These are phyloP conservation scores for Meganola albula DNA, from an alignment of 2,888 invertebrate genomes.

Conservation along the genomic window DNA sequence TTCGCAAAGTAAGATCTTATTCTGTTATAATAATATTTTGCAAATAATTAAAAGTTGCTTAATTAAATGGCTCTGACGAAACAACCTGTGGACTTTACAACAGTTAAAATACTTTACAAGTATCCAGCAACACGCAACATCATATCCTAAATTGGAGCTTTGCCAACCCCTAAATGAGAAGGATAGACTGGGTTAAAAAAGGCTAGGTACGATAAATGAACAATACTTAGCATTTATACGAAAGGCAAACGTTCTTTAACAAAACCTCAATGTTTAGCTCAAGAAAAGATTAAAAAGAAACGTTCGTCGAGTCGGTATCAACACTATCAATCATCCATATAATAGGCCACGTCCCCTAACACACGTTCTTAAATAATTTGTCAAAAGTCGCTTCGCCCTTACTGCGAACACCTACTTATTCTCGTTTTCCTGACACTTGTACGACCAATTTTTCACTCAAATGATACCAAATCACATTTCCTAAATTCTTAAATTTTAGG, in stretches of 20 bases:
- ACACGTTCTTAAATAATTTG: conserved; percentile 77
- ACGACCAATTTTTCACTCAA: conserved; percentile 37
- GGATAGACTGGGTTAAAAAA: too few species aligned
- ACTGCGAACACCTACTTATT: conserved; percentile 45
- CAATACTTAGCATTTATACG: conserved; percentile 21
- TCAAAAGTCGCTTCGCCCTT: conserved; percentile 62
- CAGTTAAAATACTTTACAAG: neutral
- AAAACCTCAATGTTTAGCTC: conserved; percentile 35
- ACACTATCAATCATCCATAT: conserved; percentile 68
- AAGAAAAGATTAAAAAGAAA: conserved; percentile 52
- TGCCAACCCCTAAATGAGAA: neutral
- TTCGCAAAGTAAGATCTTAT: too few species aligned
- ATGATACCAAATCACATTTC: conserved; percentile 24
- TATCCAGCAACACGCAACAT: neutral
- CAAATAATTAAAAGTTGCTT: neutral
- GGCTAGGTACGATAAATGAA: too few species aligned
- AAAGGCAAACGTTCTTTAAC: conserved; percentile 30
- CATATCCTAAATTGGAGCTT: neutral
- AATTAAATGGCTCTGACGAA: neutral
- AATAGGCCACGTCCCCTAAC: conserved; percentile 64
- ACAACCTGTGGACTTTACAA: neutral
- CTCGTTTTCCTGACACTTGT: conserved; percentile 47
- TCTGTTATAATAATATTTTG: too few species aligned
- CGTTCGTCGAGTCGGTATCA: conserved; percentile 56
- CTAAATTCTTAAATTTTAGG: conserved; percentile 3